phyloP scores from a whole-genome alignment of 1,140 invertebrate genomes.

The Panagrolaimus sp. region DNA sequence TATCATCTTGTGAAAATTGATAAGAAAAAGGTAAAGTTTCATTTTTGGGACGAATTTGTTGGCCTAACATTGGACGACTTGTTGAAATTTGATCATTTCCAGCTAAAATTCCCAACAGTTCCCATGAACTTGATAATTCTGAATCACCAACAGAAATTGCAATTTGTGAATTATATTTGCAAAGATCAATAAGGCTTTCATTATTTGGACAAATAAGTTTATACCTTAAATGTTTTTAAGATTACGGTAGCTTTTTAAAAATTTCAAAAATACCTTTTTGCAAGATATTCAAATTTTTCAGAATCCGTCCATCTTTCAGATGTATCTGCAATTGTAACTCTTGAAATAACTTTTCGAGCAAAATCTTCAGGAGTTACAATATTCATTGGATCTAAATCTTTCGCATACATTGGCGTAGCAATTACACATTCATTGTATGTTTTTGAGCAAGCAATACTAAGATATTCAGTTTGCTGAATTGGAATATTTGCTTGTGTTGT shows the following conservation, averaged over 20 bases:
- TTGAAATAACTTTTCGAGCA: background rate
- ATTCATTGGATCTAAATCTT: background rate
- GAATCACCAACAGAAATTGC: background rate
- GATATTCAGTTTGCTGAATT: background rate
- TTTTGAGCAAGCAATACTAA: background rate
- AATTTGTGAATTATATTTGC: background rate
- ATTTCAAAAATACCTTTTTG: background rate
- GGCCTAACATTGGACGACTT: background rate
- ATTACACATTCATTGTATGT: background rate
- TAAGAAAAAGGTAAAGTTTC: background rate
- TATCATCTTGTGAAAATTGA: background rate
- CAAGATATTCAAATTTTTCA: conserved; percentile 4
- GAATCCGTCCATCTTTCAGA: background rate
- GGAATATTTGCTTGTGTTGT: background rate
- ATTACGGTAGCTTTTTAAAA: no score
- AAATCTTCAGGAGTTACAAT: background rate
- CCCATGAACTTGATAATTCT: background rate
- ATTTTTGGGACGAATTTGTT: conserved; percentile 9
- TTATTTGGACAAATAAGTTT: background rate
- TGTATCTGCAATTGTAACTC: background rate
- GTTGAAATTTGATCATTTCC: conserved; percentile 1
- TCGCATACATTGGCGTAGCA: background rate
- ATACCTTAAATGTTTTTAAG: background rate
- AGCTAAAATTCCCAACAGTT: background rate
- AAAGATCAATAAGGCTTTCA: background rate